A percentile compares a stretch with the other conserved stretches of the same genome.
Evolutionary conservation across 2,888 invertebrate species (phyloP).

Genomic region (Erynnis tages): DNA sequence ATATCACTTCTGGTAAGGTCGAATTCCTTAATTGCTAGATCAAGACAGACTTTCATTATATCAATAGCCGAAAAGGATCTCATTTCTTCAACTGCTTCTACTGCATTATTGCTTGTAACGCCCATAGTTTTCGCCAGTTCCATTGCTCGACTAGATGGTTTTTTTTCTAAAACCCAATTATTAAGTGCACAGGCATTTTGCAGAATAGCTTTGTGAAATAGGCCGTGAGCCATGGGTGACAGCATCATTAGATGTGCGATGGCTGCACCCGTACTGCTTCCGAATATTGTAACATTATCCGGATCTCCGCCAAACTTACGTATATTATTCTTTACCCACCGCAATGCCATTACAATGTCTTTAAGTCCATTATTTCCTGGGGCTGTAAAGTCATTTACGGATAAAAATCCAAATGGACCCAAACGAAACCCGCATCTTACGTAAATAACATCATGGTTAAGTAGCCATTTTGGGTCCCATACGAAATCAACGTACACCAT

Average conservation of each 20-base stretch:
- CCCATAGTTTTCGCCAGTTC: constrained; percentile 56
- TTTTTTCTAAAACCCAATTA: constrained; percentile 62
- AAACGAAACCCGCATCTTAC: constrained; percentile 70
- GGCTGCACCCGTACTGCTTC: constrained; percentile 70
- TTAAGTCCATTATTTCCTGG: constrained; percentile 74
- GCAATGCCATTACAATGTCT: constrained; percentile 68
- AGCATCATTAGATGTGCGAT: constrained; percentile 71
- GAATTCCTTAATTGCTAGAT: constrained; percentile 23
- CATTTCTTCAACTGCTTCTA: constrained; percentile 62
- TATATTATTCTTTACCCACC: constrained; percentile 72
- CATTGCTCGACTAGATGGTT: constrained; percentile 52
- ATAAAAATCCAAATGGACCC: constrained; percentile 73
- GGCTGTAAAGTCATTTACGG: constrained; percentile 63
- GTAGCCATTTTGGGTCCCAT: constrained; percentile 62
- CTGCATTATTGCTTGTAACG: constrained; percentile 46
- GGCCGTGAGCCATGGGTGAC: constrained; percentile 70
- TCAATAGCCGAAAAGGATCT: constrained; percentile 45
- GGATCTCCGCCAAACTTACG: constrained; percentile 69
- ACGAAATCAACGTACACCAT: constrained; percentile 46
- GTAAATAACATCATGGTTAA: constrained; percentile 57
- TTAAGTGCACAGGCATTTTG: constrained; percentile 71
- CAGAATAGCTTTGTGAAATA: constrained; percentile 72
- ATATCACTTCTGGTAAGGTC: constrained; percentile 39
- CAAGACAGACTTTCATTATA: constrained; percentile 49
- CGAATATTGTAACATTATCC: constrained; percentile 72